Percentiles rank a stretch among this genome's conserved stretches.
phyloP scores from a whole-genome alignment of 2,888 invertebrate genomes.

The Hirtodrosophila trivittata region DNA sequence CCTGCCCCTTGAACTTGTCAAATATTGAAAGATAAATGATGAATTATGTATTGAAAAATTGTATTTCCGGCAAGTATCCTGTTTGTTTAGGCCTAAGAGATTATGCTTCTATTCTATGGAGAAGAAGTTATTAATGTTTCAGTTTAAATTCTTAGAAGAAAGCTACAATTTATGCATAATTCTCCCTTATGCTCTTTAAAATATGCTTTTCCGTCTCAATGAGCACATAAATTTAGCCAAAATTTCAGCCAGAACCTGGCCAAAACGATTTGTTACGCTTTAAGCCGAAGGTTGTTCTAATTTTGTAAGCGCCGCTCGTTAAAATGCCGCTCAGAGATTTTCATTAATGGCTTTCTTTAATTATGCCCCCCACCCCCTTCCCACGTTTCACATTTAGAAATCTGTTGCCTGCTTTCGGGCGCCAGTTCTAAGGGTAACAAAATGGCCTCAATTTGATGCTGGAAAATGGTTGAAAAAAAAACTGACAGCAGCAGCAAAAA shows the following conservation, averaged over 20 bases:
- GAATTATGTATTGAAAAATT: too few species aligned
- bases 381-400: constrained; percentile 14
- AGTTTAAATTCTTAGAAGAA: too few species aligned
- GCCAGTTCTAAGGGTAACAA: constrained; percentile 1
- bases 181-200: too few species aligned
- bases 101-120: too few species aligned
- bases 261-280: constrained; percentile 27
- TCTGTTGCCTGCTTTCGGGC: constrained; percentile 26
- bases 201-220: constrained; percentile 5
- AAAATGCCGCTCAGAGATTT: constrained; percentile 14
- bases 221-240: constrained; percentile 34
- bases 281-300: constrained; percentile 12
- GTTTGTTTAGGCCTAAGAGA: too few species aligned
- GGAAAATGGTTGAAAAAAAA: constrained; percentile 4
- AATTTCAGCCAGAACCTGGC: constrained; percentile 11
- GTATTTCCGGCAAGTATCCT: too few species aligned
- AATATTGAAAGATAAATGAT: too few species aligned
- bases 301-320: constrained; percentile 22
- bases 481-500: not conserved
- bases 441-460: constrained; percentile 35
- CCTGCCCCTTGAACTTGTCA: too few species aligned
- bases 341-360: constrained; percentile 46
- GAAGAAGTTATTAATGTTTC: too few species aligned
- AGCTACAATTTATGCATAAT: too few species aligned
- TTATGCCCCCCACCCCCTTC: constrained; percentile 18